Evolutionary conservation across 2,888 invertebrate genomes (phyloP).

Genomic region (Gnatocerus cornutus): DNA sequence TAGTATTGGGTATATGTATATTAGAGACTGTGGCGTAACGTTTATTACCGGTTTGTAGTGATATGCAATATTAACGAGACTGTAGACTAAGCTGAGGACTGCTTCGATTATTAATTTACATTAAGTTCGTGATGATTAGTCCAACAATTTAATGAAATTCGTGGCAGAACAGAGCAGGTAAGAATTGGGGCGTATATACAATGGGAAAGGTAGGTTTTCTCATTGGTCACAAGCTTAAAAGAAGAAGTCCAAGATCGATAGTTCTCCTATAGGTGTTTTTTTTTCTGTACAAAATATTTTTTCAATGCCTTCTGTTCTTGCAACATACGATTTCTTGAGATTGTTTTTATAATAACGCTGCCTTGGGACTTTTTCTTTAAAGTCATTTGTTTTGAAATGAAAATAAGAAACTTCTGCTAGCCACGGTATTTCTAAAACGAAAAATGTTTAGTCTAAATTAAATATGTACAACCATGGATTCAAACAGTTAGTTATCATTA

Average conservation of each 20-base stretch:
- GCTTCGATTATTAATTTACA: conserved; percentile 38
- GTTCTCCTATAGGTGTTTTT: no score
- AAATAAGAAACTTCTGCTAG: neutral
- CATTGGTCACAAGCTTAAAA: no score
- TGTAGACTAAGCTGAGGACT: conserved; percentile 25
- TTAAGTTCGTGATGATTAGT: conserved; percentile 30
- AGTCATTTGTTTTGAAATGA: no score
- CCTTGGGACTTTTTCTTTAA: no score
- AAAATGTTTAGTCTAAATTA: conserved; percentile 17
- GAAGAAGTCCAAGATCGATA: no score
- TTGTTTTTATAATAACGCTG: no score
- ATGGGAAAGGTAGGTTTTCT: neutral
- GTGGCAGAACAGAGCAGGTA: neutral
- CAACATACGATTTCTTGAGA: no score
- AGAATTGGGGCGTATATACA: neutral
- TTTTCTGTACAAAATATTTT: no score
- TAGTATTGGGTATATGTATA: neutral
- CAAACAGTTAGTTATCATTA: conserved; percentile 30
- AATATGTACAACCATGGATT: conserved; percentile 37
- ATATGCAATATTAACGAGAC: conserved; percentile 39
- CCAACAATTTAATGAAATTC: conserved; percentile 11
- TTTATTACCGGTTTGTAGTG: conserved; percentile 32
- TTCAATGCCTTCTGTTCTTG: no score
- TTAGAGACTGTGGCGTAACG: conserved; percentile 15
- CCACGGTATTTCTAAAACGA: conserved; percentile 7